Base-by-base conservation (phyloP, 2,797 vertebrate genomes). In the Mormyrus hasselquistii region DNA sequence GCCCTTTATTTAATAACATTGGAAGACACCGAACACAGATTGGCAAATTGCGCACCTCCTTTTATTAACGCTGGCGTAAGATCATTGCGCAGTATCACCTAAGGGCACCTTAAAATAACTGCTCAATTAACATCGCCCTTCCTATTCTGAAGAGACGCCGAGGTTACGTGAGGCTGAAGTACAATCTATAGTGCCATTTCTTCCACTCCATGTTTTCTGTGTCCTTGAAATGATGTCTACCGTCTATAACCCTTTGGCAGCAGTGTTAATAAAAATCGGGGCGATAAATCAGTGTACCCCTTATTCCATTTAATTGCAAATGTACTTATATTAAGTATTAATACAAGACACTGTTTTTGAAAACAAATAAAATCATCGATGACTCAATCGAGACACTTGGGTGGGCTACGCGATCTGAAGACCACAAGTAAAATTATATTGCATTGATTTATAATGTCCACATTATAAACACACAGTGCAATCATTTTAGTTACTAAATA, bases 111-210 rank as follows among this genome's bases (percentile, higher is more conserved):
- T 90, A 91, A 92, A 94, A 94, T 93, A 94, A 93, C 92, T 94
- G 95, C 94, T 95, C 94, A 94, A 95, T 95, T 95, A 95, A 91
- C 94, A 94, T 94, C 92, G 94, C 91, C 91, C 90, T 91, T 87
- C 49, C 49, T 85, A 52, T 91, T 92, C 89, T 91, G 69, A 52
- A 83, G 65, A 19, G 87, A 88, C 90, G 92, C 95, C 93, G 93
- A 94, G 95, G 95, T 92, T 95, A 93, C 94, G 92, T 96, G 95
- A 95, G 93, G 92, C 94, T 96, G 94, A 95, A 96, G 95, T 94
- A 95, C 93, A 94, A 89, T 90, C 93, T 93, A 94, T 96, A 96
- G 95, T 94, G 94, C 92, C 90, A 91, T 91, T 91, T 84, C 86
- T 90, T 89, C 89, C 86, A 92, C 90, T 62, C 89, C 90, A 90